Evolutionary conservation across 2,113 vertebrate species (phyloP), one percentile per base, ranked within the genome.

Genomic region (Meles meles): DNA sequence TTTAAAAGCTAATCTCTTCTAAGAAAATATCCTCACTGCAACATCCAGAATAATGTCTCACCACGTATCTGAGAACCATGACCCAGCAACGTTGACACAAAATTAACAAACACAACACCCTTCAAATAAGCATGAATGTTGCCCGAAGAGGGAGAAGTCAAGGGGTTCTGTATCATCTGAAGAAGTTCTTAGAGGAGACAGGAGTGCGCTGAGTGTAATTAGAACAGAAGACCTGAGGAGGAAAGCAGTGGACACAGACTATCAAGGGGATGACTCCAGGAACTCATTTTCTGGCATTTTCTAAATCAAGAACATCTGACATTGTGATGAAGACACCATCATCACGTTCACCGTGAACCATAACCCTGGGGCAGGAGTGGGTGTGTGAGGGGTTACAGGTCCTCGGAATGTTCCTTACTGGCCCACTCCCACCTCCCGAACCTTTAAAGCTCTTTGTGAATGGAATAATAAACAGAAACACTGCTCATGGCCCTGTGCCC

Each of bases 401-500:
- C 15, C 4, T 42, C 81, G 29, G 49, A 65, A 47, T 65, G 13
- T 10, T 82, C 27, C 37, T 63, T 57, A n/a, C 25, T 23, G 11
- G 8, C 27, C 23, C 0, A 5, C 2, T 77, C 3, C 29, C 61
- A 3, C 34, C 81, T 90, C 80, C 11, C 39, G 9, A 82, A 90
- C 4, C 21, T 95, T 55, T 20, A 61, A 81, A 76, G 23, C 6
- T 82, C 47, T 61, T 87, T 57, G 42, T 84, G 79, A 81, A 34
- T 67, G 57, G 21, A 88, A 47, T 65, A 59, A 37, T 15, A 57
- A 80, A 29, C 37, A 71, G 9, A 77, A 69, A 21, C 21, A 31
- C 15, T 9, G 21, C 52, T 61, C 1, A 2, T 21, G 55, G 44
- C 47, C 79, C 18, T 29, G 5, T 0, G 0, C 39, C 74, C 25